These are phyloP conservation scores for Saccopteryx leptura DNA, from an alignment of 2,113 vertebrate genomes.

Conservation along the genomic window DNA sequence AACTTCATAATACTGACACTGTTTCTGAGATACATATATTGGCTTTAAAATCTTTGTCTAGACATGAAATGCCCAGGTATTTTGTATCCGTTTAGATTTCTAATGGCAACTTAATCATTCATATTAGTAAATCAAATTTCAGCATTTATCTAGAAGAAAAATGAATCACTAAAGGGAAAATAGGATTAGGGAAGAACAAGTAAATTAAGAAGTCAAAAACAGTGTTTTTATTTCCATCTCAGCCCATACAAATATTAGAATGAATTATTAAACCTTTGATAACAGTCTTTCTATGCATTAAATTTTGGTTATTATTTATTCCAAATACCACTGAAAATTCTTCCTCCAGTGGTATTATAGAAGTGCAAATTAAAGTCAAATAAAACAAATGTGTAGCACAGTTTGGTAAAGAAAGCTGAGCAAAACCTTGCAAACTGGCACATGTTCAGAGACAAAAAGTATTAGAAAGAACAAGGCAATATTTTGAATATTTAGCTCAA, in stretches of 20 bases:
- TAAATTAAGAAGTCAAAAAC: slow-evolving; percentile 24
- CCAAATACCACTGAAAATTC: slow-evolving; percentile 23
- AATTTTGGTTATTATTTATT: slow-evolving; percentile 64
- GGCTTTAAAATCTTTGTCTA: not conserved
- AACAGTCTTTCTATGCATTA: slow-evolving; percentile 22
- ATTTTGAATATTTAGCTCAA: not conserved
- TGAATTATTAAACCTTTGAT: slow-evolving; percentile 64
- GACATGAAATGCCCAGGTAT: not conserved
- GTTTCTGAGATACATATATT: not conserved
- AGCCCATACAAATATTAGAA: slow-evolving; percentile 9
- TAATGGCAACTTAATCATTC: not conserved
- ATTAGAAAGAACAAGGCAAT: not conserved
- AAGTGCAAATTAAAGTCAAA: slow-evolving; percentile 31
- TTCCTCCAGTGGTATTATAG: slow-evolving; percentile 27
- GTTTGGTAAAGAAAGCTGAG: slow-evolving; percentile 5
- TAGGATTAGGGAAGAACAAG: not conserved
- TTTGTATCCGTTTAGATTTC: slow-evolving; percentile 13
- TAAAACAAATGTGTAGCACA: slow-evolving; percentile 41
- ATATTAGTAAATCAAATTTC: slow-evolving; percentile 18
- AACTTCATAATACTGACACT: not conserved
- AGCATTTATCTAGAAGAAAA: slow-evolving; percentile 24
- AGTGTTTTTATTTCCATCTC: slow-evolving; percentile 48
- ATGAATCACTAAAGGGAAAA: slow-evolving; percentile 10
- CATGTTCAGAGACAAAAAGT: not conserved
- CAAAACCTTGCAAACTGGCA: not conserved